phyloP scores from a whole-genome alignment of 53 echinoderm and acorn worm genomes.

The Pentamera pediparva region DNA sequence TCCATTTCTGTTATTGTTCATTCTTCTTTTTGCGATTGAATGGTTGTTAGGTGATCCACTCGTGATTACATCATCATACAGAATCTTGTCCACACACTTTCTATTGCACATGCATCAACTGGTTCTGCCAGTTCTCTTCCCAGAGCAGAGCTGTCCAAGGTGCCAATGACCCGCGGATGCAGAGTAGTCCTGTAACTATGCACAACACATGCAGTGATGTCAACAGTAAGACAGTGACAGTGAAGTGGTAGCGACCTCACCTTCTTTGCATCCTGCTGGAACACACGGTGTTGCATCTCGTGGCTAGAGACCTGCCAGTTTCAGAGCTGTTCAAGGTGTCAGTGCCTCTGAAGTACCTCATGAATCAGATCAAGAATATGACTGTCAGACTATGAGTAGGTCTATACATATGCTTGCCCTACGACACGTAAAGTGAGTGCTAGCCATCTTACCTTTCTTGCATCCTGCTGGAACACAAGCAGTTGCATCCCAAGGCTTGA shows the following conservation, averaged over 20 bases:
- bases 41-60: no score
- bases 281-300: slow-evolving; percentile 76
- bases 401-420: not conserved
- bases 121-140: slow-evolving; percentile 61
- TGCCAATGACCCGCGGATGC: slow-evolving; percentile 82
- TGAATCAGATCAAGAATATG: slow-evolving; percentile 86
- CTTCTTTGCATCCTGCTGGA: slow-evolving; percentile 76
- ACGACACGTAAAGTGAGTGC: not conserved
- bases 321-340: slow-evolving; percentile 83
- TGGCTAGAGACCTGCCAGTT: slow-evolving; percentile 66
- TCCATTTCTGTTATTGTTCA: no score
- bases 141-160: slow-evolving; percentile 76
- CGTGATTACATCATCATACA: no score
- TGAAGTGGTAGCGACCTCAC: no score
- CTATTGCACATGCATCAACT: slow-evolving; percentile 63
- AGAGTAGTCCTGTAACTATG: slow-evolving; percentile 54
- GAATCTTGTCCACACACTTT: slow-evolving; percentile 83
- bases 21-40: no score
- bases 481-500: slow-evolving; percentile 77
- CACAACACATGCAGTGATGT: not conserved
- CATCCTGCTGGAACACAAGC: slow-evolving; percentile 85
- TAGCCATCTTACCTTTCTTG: slow-evolving; percentile 51
- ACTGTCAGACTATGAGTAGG: slow-evolving; percentile 80
- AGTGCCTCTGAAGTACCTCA: slow-evolving; percentile 78
- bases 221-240: no score